A percentile compares a stretch with the other conserved stretches of the same genome.
These are phyloP conservation scores for Daboia siamensis DNA, from an alignment of 2,113 vertebrate genomes.

Conservation along the genomic window DNA sequence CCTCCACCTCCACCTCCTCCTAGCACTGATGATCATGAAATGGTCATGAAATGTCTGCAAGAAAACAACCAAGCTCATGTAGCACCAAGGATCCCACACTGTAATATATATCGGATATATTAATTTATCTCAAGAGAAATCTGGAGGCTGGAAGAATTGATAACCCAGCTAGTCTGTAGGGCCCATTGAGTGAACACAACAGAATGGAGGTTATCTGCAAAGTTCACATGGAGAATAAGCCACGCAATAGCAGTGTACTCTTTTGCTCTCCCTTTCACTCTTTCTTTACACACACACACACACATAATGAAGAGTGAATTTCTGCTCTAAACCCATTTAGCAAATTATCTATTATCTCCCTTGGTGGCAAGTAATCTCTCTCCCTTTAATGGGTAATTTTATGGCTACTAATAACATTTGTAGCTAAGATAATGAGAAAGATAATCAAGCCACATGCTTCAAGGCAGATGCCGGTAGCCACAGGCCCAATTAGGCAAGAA, in stretches of 20 bases:
- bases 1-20: too few relatives aligned
- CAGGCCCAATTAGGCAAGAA: constrained; percentile 54
- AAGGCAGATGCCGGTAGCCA: constrained; percentile 65
- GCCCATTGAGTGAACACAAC: neutral
- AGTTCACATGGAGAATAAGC: neutral
- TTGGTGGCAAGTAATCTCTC: constrained; percentile 59
- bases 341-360: constrained; percentile 61
- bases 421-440: constrained; percentile 70
- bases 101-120: neutral
- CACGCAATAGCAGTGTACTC: neutral
- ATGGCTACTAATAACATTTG: constrained; percentile 71
- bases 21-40: too few relatives aligned
- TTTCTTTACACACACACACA: neutral
- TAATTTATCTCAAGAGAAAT: neutral
- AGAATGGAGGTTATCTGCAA: neutral
- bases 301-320: constrained; percentile 21
- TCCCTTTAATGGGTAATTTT: constrained; percentile 69
- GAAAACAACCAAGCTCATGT: too few relatives aligned
- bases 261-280: neutral
- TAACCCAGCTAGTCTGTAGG: neutral
- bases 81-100: too few relatives aligned
- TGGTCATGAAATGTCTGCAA: too few relatives aligned
- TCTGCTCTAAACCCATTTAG: constrained; percentile 53
- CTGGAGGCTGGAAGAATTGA: neutral
- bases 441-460: constrained; percentile 69